Conservation (phyloP, 2,888 invertebrate genomes). For the Ashinkailepas kermadecensis region DNA sequence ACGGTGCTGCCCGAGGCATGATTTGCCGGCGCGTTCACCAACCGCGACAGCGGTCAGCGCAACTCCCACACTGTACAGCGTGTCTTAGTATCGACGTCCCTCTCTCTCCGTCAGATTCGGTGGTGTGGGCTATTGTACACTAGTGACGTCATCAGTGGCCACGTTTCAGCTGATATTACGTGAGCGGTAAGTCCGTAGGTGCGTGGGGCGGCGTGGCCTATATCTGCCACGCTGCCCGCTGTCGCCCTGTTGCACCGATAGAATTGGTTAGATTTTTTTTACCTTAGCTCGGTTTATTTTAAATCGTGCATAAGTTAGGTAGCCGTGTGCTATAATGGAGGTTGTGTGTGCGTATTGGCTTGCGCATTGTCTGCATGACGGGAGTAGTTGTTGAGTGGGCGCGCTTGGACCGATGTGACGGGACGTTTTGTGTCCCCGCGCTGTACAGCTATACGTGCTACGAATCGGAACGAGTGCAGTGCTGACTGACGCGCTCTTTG, state of each 20-base stretch:
- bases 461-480: no score
- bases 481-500: no score
- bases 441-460: no score
- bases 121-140: not conserved
- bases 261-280: not conserved
- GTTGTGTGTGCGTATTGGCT: no score
- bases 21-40: not conserved
- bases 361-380: no score
- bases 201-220: not conserved
- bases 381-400: no score
- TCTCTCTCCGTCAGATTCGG: not conserved
- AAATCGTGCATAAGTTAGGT: not conserved
- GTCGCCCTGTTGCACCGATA: not conserved
- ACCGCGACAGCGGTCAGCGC: not conserved
- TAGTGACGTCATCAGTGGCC: not conserved
- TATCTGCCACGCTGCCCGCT: not conserved
- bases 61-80: not conserved
- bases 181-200: not conserved
- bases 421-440: no score
- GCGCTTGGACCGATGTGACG: no score
- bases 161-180: not conserved
- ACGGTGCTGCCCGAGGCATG: not conserved
- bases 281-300: not conserved
- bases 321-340: not conserved
- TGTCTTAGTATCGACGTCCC: not conserved